Evolutionary conservation across 2,888 invertebrate species (phyloP), one percentile per base, ranked within the genome.

Genomic region (Hirtodrosophila confusa): DNA sequence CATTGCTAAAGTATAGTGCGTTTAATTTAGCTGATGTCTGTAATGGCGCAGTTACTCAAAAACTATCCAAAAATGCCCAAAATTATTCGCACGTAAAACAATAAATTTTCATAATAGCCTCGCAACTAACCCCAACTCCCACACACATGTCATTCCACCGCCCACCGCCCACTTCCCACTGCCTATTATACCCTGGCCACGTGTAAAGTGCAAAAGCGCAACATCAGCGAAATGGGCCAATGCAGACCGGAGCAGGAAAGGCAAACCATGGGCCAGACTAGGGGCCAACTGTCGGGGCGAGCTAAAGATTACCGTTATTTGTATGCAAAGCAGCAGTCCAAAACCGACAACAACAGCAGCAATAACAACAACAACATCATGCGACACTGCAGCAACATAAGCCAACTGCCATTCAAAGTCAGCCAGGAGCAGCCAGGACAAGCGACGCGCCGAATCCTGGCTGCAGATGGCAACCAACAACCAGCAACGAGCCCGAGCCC

Each of bases 281-380:
- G 56, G 2, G 40, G 47, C 40, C 51, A 57, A 45, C 36, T 33
- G 49, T 10, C 2, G 44, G 49, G 47, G 41, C 33, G 33, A 51
- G 70, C 78, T 68, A 72, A 75, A 76, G 86, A 86, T 72, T 70
- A 67, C 58, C 69, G 61, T 65, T 82, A 83, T 82, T 86, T 82
- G 86, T 74, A 79, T 82, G 80, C 80, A 82, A 85, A 78, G 76
- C 83, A 78, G 68, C 61, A 73, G 75, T 55, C 66, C 62, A 69
- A 70, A 70, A 69, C 71, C 86, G 64, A 83, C 50, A 55, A 11
- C 31, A 44, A 12, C 47, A 47, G 12, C 11, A 45, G 8, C 33
- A 65, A n/a, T n/a, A n/a, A 45, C 56, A 67, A 54, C 47, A 67
- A 50, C 50, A 61, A 57, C 41, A 60, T 41, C 29, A 58, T 60